Conservation (phyloP, 2,113 vertebrate species). For the Anolis sagrei region DNA sequence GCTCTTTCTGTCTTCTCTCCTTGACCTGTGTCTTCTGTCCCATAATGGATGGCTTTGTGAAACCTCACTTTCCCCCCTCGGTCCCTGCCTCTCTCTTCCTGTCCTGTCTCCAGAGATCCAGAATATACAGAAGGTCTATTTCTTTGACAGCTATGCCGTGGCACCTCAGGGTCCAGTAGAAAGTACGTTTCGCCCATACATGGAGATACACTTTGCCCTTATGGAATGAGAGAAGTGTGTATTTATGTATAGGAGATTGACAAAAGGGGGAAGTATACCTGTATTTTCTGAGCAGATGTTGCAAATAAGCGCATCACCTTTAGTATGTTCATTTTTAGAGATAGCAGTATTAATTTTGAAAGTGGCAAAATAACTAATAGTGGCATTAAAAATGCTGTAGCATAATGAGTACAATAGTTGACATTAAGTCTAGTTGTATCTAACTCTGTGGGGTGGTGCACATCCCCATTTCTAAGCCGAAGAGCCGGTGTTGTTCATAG, state of each 20-base stretch:
- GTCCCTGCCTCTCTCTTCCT: not conserved
- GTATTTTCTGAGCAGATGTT: not conserved
- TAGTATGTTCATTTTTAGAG: not conserved
- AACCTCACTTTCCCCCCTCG: conserved; percentile 20
- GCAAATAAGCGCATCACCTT: not conserved
- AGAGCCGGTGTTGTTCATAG: too few species aligned
- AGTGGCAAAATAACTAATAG: not conserved
- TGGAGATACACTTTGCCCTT: not conserved
- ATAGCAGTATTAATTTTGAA: not conserved
- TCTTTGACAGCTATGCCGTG: conserved; percentile 86
- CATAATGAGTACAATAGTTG: not conserved
- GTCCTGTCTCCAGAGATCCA: conserved; percentile 79
- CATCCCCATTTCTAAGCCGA: too few species aligned
- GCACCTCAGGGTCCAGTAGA: conserved; percentile 82
- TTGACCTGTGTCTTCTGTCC: conserved; percentile 3
- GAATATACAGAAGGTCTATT: conserved; percentile 87
- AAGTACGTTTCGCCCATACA: conserved; percentile 72
- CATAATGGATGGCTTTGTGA: not conserved
- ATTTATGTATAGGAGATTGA: not conserved
- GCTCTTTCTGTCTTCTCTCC: conserved; percentile 15
- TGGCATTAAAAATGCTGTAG: not conserved
- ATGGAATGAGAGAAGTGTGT: not conserved
- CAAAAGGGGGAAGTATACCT: not conserved
- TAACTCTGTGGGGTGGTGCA: too few species aligned
- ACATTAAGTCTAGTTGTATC: too few species aligned